phyloP scores from a whole-genome alignment of 2,797 vertebrate genomes.

The Danio choprae region DNA sequence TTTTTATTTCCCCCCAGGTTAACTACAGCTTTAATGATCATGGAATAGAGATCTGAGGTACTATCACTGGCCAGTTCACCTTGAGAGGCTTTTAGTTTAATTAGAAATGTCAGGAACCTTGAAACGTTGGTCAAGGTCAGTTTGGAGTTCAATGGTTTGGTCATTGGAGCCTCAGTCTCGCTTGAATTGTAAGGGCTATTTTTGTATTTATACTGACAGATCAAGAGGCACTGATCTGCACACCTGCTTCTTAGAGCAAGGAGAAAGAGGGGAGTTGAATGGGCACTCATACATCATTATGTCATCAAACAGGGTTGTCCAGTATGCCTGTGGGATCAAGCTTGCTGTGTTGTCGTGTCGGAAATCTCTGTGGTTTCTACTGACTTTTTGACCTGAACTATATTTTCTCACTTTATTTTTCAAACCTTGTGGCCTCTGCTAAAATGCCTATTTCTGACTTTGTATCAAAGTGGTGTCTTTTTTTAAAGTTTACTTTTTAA shows the following conservation, averaged over 20 bases:
- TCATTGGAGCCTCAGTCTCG: constrained; percentile 65
- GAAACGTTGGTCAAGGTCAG: constrained; percentile 71
- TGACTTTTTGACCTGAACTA: constrained; percentile 46
- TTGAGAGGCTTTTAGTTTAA: constrained; percentile 65
- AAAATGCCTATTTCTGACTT: not conserved
- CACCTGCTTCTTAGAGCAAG: constrained; percentile 74
- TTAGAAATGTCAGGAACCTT: constrained; percentile 66
- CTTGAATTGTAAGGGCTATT: constrained; percentile 76
- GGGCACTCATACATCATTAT: constrained; percentile 80
- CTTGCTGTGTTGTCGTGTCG: constrained; percentile 64
- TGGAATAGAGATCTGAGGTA: constrained; percentile 6
- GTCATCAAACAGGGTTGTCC: constrained; percentile 74
- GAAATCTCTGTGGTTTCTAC: constrained; percentile 52
- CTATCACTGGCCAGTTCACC: constrained; percentile 57
- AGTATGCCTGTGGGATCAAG: constrained; percentile 62
- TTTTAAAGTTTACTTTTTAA: not conserved
- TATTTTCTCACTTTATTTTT: constrained; percentile 4
- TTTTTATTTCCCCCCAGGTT: not conserved
- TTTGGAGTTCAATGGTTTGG: constrained; percentile 68
- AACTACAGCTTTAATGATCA: constrained; percentile 9
- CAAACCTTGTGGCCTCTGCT: constrained; percentile 7
- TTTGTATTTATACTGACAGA: constrained; percentile 76
- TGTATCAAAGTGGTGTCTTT: not conserved
- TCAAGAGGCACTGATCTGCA: constrained; percentile 78
- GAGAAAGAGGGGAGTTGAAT: constrained; percentile 67